Conservation (phyloP, 2,797 vertebrate genomes). For the Spinibarbus caldwelli region DNA sequence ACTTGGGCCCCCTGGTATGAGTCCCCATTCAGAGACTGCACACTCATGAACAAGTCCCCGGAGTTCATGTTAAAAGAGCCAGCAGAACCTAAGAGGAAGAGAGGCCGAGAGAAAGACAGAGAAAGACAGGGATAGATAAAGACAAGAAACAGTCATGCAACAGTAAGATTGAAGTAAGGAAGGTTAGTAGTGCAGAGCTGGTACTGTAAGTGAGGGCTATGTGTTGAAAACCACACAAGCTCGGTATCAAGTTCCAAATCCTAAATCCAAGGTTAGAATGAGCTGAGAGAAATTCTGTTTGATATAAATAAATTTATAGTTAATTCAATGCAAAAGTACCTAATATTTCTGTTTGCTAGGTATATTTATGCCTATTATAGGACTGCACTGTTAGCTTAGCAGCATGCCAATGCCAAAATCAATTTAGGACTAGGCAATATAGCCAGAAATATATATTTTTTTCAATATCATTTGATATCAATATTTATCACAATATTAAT, state of each 20-base stretch:
- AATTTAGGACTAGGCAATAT: neutral
- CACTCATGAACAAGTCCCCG: slow-evolving; percentile 99
- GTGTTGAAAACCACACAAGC: neutral
- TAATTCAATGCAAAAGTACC: neutral
- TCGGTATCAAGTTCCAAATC: neutral
- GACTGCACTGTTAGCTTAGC: neutral
- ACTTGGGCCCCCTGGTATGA: slow-evolving; percentile 99
- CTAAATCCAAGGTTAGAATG: neutral
- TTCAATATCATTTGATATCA: neutral
- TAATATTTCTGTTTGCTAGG: neutral
- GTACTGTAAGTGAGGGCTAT: slow-evolving; percentile 44
- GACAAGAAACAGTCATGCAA: slow-evolving; percentile 77
- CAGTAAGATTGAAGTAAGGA: slow-evolving; percentile 69
- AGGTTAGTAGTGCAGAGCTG: slow-evolving; percentile 69
- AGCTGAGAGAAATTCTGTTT: neutral
- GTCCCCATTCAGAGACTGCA: slow-evolving; percentile 99
- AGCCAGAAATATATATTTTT: neutral
- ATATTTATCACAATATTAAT: neutral
- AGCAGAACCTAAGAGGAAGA: slow-evolving; percentile 91
- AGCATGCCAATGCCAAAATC: neutral
- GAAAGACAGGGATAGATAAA: slow-evolving; percentile 67
- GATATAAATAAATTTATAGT: neutral
- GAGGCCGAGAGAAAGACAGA: slow-evolving; percentile 35
- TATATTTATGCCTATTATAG: neutral
- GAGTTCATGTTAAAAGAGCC: slow-evolving; percentile 99